Evolutionary conservation across 2,888 invertebrate genomes (phyloP).

Genomic region (Clepsis dumicolana): DNA sequence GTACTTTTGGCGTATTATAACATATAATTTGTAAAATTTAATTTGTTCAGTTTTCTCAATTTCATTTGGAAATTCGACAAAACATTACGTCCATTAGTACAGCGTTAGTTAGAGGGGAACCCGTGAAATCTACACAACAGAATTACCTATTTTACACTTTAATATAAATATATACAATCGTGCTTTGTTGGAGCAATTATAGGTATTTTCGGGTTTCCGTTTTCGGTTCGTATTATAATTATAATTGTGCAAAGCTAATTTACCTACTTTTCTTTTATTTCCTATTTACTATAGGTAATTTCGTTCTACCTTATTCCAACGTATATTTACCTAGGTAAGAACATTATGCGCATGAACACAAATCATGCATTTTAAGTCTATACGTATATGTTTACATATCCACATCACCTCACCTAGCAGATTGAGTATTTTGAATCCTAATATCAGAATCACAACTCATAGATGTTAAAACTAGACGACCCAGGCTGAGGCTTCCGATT

Average conservation of each 20-base stretch:
- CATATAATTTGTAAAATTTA: too few species aligned
- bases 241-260: not conserved
- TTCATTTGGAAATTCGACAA: not conserved
- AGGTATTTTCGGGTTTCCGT: not conserved
- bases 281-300: not conserved
- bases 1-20: too few species aligned
- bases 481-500: conserved; percentile 30
- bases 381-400: conserved; percentile 9
- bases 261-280: not conserved
- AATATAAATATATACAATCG: not conserved
- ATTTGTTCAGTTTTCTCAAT: too few species aligned
- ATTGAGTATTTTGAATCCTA: not conserved
- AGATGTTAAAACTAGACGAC: conserved; percentile 7
- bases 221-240: too few species aligned
- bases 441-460: conserved; percentile 6
- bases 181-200: not conserved
- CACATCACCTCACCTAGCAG: conserved; percentile 7
- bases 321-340: not conserved
- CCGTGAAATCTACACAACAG: too few species aligned
- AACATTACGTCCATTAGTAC: not conserved
- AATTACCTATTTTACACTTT: too few species aligned
- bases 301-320: not conserved
- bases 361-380: conserved; percentile 34
- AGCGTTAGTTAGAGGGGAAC: not conserved
- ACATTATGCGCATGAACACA: conserved; percentile 25